Conservation (phyloP, 2,888 invertebrate species). For the Meandrusa payeni region DNA sequence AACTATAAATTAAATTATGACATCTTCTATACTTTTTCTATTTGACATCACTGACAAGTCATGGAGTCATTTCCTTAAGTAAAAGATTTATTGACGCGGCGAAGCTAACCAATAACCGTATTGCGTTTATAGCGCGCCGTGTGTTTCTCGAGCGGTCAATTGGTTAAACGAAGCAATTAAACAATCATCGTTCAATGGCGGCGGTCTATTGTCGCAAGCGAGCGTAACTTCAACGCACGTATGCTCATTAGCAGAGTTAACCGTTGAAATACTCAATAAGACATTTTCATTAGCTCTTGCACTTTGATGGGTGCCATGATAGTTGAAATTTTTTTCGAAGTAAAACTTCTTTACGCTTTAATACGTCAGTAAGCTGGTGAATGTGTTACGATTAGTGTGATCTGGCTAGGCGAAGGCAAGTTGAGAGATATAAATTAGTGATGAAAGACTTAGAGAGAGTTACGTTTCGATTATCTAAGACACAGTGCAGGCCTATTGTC, state of each 20-base stretch:
- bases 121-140: slow-evolving; percentile 50
- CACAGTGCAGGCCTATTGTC: too few species aligned
- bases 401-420: too few species aligned
- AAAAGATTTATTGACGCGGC: slow-evolving; percentile 67
- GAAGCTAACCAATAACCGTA: slow-evolving; percentile 55
- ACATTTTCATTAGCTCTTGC: slow-evolving; percentile 18
- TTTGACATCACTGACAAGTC: too few species aligned
- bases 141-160: slow-evolving; percentile 74
- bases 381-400: too few species aligned
- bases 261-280: slow-evolving; percentile 6
- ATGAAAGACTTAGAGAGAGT: too few species aligned
- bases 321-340: too few species aligned
- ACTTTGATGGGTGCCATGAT: slow-evolving; percentile 6
- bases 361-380: too few species aligned
- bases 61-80: slow-evolving; percentile 62
- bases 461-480: too few species aligned
- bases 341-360: too few species aligned
- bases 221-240: slow-evolving; percentile 51
- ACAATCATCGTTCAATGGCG: slow-evolving; percentile 72
- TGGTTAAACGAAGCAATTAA: slow-evolving; percentile 81
- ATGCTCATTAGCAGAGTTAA: slow-evolving; percentile 32
- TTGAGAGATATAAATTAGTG: too few species aligned
- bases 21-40: too few species aligned
- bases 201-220: slow-evolving; percentile 72
- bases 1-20: too few species aligned